Evolutionary conservation across 2,888 invertebrate species (phyloP), one percentile per base, ranked within the genome.

Genomic region (Poecilobothrus nobilitatus): DNA sequence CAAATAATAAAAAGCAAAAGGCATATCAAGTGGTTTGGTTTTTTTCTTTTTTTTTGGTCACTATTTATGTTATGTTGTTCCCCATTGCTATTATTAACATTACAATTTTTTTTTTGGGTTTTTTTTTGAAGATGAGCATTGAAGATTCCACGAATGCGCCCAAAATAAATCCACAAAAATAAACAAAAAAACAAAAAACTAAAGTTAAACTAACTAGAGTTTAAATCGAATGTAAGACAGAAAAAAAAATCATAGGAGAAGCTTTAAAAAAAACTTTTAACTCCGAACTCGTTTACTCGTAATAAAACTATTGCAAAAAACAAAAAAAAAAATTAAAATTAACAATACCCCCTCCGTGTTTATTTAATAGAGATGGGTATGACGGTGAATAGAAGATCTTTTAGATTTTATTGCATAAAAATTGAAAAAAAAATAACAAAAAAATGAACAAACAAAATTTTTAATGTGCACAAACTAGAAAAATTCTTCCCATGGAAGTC

Each of bases 31-130:
- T 53, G 53, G 53, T 53, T 53, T 27, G 2, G 27, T 27, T 27
- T 4, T 27, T 27, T 27, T 27, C 5, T 27, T 27, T 27, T 27
- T 27, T 27, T 27, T 53, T 15, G 53, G 53, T 53, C 53, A 53
- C 53, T 53, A 18, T 53, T 53, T 53, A 53, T 53, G 53, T 53
- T 53, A 53, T 53, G 53, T 27, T 27, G 27, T 15, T 53, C 53
- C 53, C 53, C 53, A 53, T 53, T 53, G 53, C 53, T 53, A 53
- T 53, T 53, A 53, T 53, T 53, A 53, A 53, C 53, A 53, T 53
- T 53, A 53, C 12, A 53, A 53, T 18, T 1, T 27, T 27, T 27
- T 2, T 2, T 27, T 27, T 53, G n/a, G n/a, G n/a, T 53, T 53
- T 53, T 53, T 53, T 53, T 53, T 53, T 53, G 53, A 53, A 53